phyloP scores from a whole-genome alignment of 2,888 invertebrate genomes.

The Eupithecia pulchellata region DNA sequence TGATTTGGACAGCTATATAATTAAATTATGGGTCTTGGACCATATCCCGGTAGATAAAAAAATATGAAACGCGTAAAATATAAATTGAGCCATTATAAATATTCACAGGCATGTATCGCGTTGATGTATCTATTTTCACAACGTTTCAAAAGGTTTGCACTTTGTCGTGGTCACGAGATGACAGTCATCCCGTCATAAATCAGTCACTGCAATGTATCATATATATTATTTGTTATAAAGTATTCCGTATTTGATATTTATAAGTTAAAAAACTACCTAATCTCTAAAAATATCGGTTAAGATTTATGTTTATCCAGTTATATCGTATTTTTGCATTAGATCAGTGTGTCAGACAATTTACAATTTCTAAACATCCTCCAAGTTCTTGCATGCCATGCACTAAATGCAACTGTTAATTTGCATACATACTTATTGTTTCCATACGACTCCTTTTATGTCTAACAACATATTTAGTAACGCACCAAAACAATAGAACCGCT shows the following conservation, averaged over 20 bases:
- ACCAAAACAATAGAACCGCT: not conserved
- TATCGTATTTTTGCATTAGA: not conserved
- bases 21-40: not conserved
- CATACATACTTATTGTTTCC: conserved; percentile 46
- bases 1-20: too few species aligned
- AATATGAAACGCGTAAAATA: not conserved
- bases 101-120: too few species aligned
- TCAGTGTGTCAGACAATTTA: not conserved
- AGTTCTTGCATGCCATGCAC: conserved; percentile 18
- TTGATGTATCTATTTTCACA: too few species aligned
- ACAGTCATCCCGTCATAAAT: too few species aligned
- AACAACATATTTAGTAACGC: conserved; percentile 17
- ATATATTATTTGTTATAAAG: too few species aligned
- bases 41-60: not conserved
- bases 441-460: conserved; percentile 46
- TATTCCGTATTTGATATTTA: too few species aligned
- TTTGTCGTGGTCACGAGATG: too few species aligned
- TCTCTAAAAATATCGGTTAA: too few species aligned
- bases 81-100: too few species aligned
- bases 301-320: not conserved
- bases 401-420: conserved; percentile 40
- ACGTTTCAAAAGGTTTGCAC: too few species aligned
- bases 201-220: too few species aligned
- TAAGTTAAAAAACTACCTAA: too few species aligned
- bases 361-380: conserved; percentile 1